These are phyloP conservation scores for Drosophila pallidifrons DNA, from an alignment of 1,140 invertebrate species.

Conservation along the genomic window DNA sequence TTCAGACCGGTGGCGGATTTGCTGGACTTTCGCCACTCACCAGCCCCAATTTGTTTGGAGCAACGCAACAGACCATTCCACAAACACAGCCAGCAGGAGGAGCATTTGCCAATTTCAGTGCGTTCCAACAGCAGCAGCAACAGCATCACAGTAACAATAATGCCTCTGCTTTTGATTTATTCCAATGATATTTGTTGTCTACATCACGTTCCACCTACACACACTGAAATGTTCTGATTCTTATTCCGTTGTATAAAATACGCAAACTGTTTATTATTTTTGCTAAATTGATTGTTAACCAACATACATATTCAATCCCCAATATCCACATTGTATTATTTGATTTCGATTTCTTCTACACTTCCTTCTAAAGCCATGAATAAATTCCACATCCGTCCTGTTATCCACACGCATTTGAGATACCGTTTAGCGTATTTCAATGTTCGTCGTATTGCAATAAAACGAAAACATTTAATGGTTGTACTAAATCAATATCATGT, in stretches of 20 bases:
- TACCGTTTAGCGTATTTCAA: conserved; percentile 49
- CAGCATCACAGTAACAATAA: conserved; percentile 69
- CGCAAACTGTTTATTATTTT: conserved; percentile 54
- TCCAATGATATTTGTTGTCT: conserved; percentile 86
- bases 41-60: conserved; percentile 70
- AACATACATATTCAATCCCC: conserved; percentile 30
- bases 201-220: conserved; percentile 61
- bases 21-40: conserved; percentile 63
- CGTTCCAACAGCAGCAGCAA: conserved; percentile 69
- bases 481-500: conserved; percentile 76
- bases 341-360: conserved; percentile 14
- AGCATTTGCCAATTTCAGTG: conserved; percentile 83
- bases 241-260: conserved; percentile 55
- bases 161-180: conserved; percentile 82
- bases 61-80: conserved; percentile 71
- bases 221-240: conserved; percentile 10
- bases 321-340: conserved; percentile 33
- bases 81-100: conserved; percentile 65
- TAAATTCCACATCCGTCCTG: conserved; percentile 76
- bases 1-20: conserved; percentile 64
- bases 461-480: conserved; percentile 65
- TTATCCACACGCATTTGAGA: conserved; percentile 60
- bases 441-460: conserved; percentile 71
- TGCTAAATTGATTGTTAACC: conserved; percentile 69
- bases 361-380: conserved; percentile 20